These are phyloP conservation scores for Eutrigla gurnardus DNA, from an alignment of 2,797 vertebrate genomes.

Conservation along the genomic window DNA sequence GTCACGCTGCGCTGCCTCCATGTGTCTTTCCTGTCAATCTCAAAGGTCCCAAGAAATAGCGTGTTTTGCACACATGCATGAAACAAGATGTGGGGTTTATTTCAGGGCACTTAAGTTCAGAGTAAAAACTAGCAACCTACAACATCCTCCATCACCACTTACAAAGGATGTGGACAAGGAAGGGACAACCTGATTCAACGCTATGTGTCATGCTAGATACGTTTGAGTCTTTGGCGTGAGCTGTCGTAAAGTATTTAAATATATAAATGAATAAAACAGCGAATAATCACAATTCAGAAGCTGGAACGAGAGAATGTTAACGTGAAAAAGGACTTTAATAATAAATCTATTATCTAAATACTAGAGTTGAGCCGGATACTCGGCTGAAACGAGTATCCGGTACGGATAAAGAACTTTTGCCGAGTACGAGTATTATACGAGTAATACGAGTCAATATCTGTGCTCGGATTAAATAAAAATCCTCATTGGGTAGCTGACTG, in stretches of 20 bases:
- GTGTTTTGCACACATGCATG: background rate
- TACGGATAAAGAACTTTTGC: too few relatives aligned
- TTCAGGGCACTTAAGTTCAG: background rate
- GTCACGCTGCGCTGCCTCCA: slow-evolving; percentile 7
- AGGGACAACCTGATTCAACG: too few relatives aligned
- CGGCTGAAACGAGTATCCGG: too few relatives aligned
- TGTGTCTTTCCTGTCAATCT: slow-evolving; percentile 28
- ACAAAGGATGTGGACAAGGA: background rate
- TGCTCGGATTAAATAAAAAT: too few relatives aligned
- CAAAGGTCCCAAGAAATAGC: background rate
- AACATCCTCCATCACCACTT: background rate
- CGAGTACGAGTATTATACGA: too few relatives aligned
- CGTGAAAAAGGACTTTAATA: background rate
- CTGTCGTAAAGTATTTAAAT: background rate
- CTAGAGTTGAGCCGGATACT: too few relatives aligned
- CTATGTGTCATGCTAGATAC: background rate
- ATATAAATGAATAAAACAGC: background rate
- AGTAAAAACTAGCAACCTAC: background rate
- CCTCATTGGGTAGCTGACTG: too few relatives aligned
- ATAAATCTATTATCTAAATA: background rate
- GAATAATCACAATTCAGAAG: background rate
- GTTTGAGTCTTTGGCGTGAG: background rate
- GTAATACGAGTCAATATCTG: too few relatives aligned
- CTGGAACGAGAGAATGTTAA: background rate
- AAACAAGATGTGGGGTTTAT: background rate